phyloP scores from a whole-genome alignment of 1,140 invertebrate species.

The Danaus plexippus region DNA sequence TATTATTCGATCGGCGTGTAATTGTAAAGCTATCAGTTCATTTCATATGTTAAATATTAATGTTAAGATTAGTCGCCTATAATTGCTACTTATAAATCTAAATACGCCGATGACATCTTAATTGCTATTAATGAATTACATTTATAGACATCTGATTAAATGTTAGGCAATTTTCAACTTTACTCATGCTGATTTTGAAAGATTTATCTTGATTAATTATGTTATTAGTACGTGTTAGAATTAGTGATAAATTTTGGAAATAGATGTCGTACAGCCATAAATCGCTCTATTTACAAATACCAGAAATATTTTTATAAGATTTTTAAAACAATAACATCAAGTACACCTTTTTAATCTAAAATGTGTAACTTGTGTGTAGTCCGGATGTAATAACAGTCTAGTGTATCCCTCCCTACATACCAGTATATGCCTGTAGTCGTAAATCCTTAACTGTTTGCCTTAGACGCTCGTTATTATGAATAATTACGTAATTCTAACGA shows the following conservation, averaged over 20 bases:
- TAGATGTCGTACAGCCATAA: too few relatives aligned
- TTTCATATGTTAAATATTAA: constrained; percentile 48
- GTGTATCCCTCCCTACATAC: constrained; percentile 18
- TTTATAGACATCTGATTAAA: too few relatives aligned
- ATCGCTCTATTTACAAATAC: too few relatives aligned
- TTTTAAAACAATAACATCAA: too few relatives aligned
- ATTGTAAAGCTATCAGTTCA: constrained; percentile 11
- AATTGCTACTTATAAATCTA: constrained; percentile 62
- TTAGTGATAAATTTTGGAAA: too few relatives aligned
- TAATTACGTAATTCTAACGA: constrained; percentile 57
- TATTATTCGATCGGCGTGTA: constrained; percentile 13
- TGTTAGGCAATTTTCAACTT: constrained; percentile 8
- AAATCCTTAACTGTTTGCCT: constrained; percentile 52
- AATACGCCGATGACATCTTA: constrained; percentile 60
- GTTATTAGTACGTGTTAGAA: too few relatives aligned
- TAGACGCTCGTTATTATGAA: constrained; percentile 52
- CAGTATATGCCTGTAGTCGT: constrained; percentile 35
- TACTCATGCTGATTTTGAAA: too few relatives aligned
- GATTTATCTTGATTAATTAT: too few relatives aligned
- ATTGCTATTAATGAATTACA: constrained; percentile 35
- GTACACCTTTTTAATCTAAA: too few relatives aligned
- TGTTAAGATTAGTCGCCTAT: constrained; percentile 48
- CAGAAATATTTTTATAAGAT: too few relatives aligned
- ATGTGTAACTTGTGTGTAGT: constrained; percentile 8
- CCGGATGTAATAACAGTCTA: constrained; percentile 18